Base-by-base conservation (phyloP, 1,140 invertebrate species). In the Tetramorium parvispinum region DNA sequence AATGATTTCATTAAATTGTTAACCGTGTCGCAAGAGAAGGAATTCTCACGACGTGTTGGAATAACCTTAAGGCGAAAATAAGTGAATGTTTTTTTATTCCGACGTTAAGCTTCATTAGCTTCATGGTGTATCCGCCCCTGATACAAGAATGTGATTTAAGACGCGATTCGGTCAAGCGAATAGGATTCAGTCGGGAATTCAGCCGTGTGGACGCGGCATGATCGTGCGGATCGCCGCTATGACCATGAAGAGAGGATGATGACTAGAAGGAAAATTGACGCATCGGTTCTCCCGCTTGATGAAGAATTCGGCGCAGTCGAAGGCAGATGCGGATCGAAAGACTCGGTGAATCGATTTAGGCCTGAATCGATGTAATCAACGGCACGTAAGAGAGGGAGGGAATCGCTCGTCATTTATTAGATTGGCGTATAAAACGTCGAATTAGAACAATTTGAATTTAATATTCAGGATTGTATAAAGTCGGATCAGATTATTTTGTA, bases 331-430 rank as follows among this genome's bases (percentile, higher is more conserved):
- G 65, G 85, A 73, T 89, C 88, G 79, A 83, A 89, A 89, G 88
- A 89, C 85, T 89, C 77, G 49, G 37, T 87, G 88, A 89, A 89
- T 89, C 88, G 88, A 89, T 89, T 89, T 89, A 89, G 75, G 61
- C 59, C 63, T 89, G 88, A 89, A 89, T 87, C 78, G 88, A 89
- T 89, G 88, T 89, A 89, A 89, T 89, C 88, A 89, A 73, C 88
- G 85, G 37, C 40, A 61, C 68, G 68, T 73, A 83, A 83, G 68
- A 83, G 79, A 24, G 40, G 65, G 46, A 37, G 53, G n/a, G 40
- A 75, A 21, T 75, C 79, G 68, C 5, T 37, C 43, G 53, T 83
- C 53, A 32, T 59, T 83, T 73, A 83, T 83, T 61, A 83, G 40
- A 75, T 83, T 59, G 79, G 55, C 43, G 53, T n/a, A 43, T 46